These are phyloP conservation scores for Corydoras sp. DNA, from an alignment of 2,113 vertebrate genomes.

Conservation along the genomic window DNA sequence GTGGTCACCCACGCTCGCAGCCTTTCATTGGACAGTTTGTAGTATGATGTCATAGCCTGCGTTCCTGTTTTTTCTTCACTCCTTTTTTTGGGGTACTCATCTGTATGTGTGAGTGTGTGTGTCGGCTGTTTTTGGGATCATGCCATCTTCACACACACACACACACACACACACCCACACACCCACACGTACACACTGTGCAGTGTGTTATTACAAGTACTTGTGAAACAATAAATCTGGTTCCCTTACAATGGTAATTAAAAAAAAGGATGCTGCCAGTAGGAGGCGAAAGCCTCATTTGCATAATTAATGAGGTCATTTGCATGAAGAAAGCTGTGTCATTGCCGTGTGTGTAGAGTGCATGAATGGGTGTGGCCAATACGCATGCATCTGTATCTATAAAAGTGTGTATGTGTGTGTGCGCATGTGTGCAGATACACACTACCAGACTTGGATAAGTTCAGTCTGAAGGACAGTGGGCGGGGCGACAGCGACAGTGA, in stretches of 20 bases:
- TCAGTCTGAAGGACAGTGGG: conserved; percentile 98
- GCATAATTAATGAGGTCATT: conserved; percentile 13
- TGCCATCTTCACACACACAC: conserved; percentile 30
- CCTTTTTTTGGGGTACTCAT: conserved; percentile 28
- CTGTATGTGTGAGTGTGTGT: conserved; percentile 31
- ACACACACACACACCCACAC: conserved; percentile 15
- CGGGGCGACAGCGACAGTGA: conserved; percentile 98
- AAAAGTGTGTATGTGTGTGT: conserved; percentile 29
- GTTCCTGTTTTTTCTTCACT: conserved; percentile 31
- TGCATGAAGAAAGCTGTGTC: neutral
- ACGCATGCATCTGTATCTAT: neutral
- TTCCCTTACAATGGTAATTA: too few species aligned
- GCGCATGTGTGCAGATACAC: conserved; percentile 73
- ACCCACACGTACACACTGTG: neutral
- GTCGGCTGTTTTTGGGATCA: conserved; percentile 34
- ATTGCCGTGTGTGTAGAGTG: conserved; percentile 1
- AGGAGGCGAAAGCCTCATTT: neutral
- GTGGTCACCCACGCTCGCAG: conserved; percentile 47
- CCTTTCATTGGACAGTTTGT: conserved; percentile 43
- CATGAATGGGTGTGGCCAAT: neutral
- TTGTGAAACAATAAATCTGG: too few species aligned
- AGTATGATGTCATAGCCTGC: conserved; percentile 48
- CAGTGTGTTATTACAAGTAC: too few species aligned
- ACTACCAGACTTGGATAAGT: conserved; percentile 98
- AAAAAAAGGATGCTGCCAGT: too few species aligned